Evolutionary conservation across 2,113 vertebrate genomes (phyloP).

Genomic region (Sula dactylatra): DNA sequence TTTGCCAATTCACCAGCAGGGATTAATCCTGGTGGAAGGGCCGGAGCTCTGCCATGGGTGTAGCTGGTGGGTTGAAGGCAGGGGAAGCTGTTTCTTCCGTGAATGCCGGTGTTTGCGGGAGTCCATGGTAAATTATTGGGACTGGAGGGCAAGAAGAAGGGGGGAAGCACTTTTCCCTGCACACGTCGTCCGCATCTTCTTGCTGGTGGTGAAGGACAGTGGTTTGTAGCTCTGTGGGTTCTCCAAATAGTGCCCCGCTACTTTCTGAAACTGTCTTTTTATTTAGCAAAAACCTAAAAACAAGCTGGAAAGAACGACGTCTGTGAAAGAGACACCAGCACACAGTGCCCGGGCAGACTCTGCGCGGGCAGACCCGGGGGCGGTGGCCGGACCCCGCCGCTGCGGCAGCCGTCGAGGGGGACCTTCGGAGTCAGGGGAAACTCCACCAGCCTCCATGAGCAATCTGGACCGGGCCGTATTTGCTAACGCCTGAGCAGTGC

Average conservation of each 20-base stretch:
- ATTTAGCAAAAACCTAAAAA: background rate
- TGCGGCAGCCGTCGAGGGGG: accelerated
- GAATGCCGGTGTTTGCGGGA: accelerated
- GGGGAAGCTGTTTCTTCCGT: background rate
- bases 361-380: accelerated
- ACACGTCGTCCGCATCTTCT: accelerated
- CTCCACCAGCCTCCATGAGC: accelerated
- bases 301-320: background rate
- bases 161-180: background rate
- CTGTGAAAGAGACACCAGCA: background rate
- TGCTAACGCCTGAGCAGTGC: accelerated
- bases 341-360: background rate
- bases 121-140: background rate
- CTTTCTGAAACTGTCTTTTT: background rate
- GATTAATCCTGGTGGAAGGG: background rate
- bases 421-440: accelerated
- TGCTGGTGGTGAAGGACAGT: background rate
- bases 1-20: accelerated
- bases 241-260: background rate
- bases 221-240: background rate
- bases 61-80: background rate
- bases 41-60: background rate
- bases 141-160: background rate
- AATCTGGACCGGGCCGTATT: accelerated
- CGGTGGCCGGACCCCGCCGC: accelerated